Evolutionary conservation across 1,140 invertebrate species (phyloP), one percentile per base, ranked within the genome.

Genomic region (Danaus plexippus): DNA sequence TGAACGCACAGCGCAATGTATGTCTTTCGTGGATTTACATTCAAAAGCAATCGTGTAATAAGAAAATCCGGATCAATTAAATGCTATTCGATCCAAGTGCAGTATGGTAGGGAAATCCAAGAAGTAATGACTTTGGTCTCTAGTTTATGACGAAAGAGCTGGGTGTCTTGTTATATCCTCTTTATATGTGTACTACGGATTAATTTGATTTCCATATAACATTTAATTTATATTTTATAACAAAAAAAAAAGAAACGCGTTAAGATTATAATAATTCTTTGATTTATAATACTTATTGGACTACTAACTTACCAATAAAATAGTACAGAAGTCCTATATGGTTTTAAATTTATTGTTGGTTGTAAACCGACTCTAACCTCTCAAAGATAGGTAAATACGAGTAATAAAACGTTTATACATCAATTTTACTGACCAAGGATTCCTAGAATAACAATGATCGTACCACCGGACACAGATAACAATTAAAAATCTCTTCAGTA

Each of bases 401-500:
- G 22, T 32, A 32, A 32, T 32, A 32, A 32, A 32, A 32, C 22
- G 22, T 32, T 32, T 32, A 32, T 32, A 32, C 22, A 11, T 41
- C 43, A 43, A 45, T 67, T 75, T 74, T 72, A 74, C 58, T 57
- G 50, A 56, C 56, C 59, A 59, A 52, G 52, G 47, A 67, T 72
- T 73, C 67, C 53, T 59, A 63, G 73, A 80, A 81, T 75, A 75
- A 67, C 57, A 75, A 78, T 71, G 63, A 65, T 64, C 58, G 55
- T 74, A 77, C 77, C 46, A 64, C 60, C 63, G 62, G 61, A 67
- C 67, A 61, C 59, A 53, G 46, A 13, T 48, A 72, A 75, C 77
- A 81, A 84, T 84, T 84, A 84, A 84, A 82, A 81, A 73, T 76
- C 73, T 72, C 69, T 68, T 84, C 59, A 61, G 77, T 80, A 84